A percentile compares a stretch with the other conserved stretches of the same genome.
These are phyloP conservation scores for Arctopsyche grandis DNA, from an alignment of 1,140 invertebrate species.

Conservation along the genomic window DNA sequence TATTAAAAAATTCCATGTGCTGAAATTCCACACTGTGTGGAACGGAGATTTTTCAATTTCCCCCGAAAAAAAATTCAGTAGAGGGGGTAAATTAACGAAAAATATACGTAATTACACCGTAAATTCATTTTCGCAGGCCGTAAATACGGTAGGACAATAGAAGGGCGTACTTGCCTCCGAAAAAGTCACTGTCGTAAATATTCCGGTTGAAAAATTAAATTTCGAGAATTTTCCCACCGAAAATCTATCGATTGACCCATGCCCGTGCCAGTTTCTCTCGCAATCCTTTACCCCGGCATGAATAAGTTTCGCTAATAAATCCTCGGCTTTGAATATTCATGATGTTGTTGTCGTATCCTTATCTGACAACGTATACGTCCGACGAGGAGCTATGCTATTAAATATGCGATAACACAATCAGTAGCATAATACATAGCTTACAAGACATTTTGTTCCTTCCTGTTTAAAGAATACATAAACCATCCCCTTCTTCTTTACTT, in stretches of 20 bases:
- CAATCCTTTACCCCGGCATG: not conserved
- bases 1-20: no score
- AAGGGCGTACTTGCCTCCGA: not conserved
- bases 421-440: no score
- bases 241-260: not conserved
- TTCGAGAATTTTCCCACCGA: not conserved
- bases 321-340: conserved; percentile 7
- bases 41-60: not conserved
- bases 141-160: not conserved
- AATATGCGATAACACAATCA: not conserved
- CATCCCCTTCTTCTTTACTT: no score
- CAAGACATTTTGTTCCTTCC: no score
- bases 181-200: not conserved
- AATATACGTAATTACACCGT: conserved; percentile 5
- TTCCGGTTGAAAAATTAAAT: not conserved
- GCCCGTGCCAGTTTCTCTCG: not conserved
- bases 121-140: not conserved
- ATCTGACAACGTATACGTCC: not conserved
- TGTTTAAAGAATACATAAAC: no score
- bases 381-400: not conserved
- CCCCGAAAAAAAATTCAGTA: not conserved
- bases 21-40: not conserved
- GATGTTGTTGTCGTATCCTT: conserved; percentile 13
- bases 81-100: conserved; percentile 11
- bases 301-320: conserved; percentile 2